Percentiles rank a stretch among this genome's conserved stretches.
These are phyloP conservation scores for Aviceda subcristata DNA, from an alignment of 2,113 vertebrate genomes.

Conservation along the genomic window DNA sequence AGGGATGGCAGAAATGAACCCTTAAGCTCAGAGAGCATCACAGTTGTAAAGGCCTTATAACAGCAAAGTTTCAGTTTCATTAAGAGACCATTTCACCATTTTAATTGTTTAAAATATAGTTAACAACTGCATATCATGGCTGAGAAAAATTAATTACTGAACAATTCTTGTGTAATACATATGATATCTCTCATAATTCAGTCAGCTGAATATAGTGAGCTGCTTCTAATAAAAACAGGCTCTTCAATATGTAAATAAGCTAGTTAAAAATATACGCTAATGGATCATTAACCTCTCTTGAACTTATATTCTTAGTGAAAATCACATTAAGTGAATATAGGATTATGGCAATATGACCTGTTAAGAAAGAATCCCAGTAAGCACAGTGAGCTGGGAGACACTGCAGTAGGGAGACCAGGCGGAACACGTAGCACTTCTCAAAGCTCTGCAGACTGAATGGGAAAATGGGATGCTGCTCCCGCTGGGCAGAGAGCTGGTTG, in stretches of 20 bases:
- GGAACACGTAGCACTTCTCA: neutral
- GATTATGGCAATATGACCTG: constrained; percentile 1
- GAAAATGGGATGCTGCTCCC: neutral
- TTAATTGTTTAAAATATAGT: constrained; percentile 39
- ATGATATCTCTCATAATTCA: constrained; percentile 33
- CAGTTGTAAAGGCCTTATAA: neutral
- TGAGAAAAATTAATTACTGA: constrained; percentile 12
- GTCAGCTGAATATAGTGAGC: constrained; percentile 4
- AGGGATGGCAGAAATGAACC: neutral
- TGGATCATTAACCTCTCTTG: constrained; percentile 63
- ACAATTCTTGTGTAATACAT: constrained; percentile 11
- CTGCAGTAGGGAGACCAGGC: neutral
- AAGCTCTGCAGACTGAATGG: neutral
- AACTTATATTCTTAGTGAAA: constrained; percentile 55
- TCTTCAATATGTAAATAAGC: constrained; percentile 51
- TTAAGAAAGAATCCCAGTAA: neutral
- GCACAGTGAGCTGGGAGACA: neutral
- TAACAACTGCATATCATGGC: neutral
- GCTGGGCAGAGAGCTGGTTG: neutral
- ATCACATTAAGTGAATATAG: constrained; percentile 12
- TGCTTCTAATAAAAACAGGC: constrained; percentile 47
- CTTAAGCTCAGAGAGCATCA: neutral
- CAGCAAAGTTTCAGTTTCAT: neutral
- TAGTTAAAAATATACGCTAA: constrained; percentile 56
- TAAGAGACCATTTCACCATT: neutral